Percentiles rank a stretch among this genome's conserved stretches.
These are phyloP conservation scores for Drosophila neonasuta DNA, from an alignment of 2,888 invertebrate species.

Conservation along the genomic window DNA sequence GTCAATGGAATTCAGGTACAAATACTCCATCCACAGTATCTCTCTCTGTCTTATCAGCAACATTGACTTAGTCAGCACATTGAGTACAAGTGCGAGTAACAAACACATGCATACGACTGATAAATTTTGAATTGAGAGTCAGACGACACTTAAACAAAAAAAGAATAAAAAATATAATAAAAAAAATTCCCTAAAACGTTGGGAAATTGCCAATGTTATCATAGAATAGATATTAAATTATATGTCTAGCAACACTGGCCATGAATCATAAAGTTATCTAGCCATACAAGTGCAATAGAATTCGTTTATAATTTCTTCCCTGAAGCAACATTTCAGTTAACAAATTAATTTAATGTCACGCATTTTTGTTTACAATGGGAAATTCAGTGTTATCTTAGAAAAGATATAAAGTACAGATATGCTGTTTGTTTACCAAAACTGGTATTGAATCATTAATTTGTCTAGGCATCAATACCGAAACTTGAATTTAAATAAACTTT, in stretches of 20 bases:
- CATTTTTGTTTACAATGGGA: too few relatives aligned
- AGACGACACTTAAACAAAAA: not conserved
- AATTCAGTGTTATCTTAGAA: too few relatives aligned
- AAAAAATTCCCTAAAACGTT: conserved; percentile 6
- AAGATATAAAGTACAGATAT: too few relatives aligned
- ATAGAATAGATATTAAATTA: not conserved
- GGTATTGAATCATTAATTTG: not conserved
- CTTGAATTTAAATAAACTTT: too few relatives aligned
- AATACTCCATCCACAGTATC: not conserved
- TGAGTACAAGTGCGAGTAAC: conserved; percentile 1
- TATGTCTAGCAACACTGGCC: not conserved
- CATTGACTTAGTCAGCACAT: conserved; percentile 28
- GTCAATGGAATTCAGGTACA: not conserved
- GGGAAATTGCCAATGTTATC: conserved; percentile 22
- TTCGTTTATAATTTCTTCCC: not conserved
- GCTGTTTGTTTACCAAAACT: not conserved
- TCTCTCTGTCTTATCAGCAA: conserved; percentile 12
- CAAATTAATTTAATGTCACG: too few relatives aligned
- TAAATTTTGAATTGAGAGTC: conserved; percentile 9
- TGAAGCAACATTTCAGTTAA: not conserved
- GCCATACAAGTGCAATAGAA: not conserved
- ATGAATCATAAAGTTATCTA: not conserved
- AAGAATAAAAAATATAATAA: not conserved
- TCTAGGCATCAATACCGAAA: too few relatives aligned
- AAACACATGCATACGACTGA: conserved; percentile 17